Evolutionary conservation across 2,797 vertebrate species (phyloP), one percentile per base, ranked within the genome.

Genomic region (Carcharodon carcharias): DNA sequence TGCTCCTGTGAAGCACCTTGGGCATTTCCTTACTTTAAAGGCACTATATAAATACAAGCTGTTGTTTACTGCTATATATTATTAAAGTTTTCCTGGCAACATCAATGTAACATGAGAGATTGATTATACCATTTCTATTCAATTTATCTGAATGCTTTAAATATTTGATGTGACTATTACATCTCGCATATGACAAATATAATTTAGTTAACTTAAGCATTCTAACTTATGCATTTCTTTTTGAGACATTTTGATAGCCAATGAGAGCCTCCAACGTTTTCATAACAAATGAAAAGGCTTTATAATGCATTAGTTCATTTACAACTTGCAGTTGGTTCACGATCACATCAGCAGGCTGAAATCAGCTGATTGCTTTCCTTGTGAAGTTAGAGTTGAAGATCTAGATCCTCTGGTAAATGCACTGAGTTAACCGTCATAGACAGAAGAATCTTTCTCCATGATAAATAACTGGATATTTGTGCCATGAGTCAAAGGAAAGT

Each of bases 81-180:
- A n/a, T 91, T 40, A 11, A 67, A 18, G n/a, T n/a, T 40, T 65
- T 93, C 21, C 11, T 65, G n/a, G 23, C 21, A 65, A 45, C 6
- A 11, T 9, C 40, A 65, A 91, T 58, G 28, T 89, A 89, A 58
- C 88, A 63, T 0, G 31, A 85, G 58, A n/a, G 58, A 91, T 91
- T 61, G 56, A 91, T 54, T 26, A 26, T 4, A 61, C 31, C 5
- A 35, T 91, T 91, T 91, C n/a, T 5, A 61, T 35, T 63, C 18
- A 93, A 67, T 67, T 45, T 93, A 93, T 67, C n/a, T 67, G 35
- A 93, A 67, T 45, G 91, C 91, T 93, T 93, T 93, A 67, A n/a
- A 67, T 67, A 40, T 93, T 67, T 92, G 7, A 21, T 65, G n/a
- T 82, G n/a, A 80, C 1, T 82, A 50, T 21, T 23, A 16, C 4